Conservation (phyloP, 1,140 invertebrate genomes). For the Drosophila arawakana region DNA sequence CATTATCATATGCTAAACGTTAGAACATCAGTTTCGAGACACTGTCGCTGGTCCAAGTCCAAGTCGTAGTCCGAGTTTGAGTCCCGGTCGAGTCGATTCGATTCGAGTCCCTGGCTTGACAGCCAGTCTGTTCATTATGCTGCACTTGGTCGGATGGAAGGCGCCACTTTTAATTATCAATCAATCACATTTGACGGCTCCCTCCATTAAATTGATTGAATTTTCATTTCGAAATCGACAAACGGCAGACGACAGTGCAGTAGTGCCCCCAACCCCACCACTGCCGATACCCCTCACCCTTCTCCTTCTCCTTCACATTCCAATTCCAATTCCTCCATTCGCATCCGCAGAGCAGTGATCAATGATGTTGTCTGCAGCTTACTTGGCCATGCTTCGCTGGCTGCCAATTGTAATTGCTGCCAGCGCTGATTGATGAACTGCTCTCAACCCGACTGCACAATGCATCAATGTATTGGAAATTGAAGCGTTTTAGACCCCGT, state of each 20-base stretch:
- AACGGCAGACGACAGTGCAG: conserved; percentile 6
- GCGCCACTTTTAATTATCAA: conserved; percentile 82
- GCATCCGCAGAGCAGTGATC: conserved; percentile 38
- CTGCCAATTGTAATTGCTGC: conserved; percentile 19
- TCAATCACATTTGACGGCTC: conserved; percentile 78
- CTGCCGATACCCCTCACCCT: background rate
- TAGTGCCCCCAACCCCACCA: background rate
- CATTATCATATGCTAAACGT: conserved; percentile 70
- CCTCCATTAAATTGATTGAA: conserved; percentile 64
- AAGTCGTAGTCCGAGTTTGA: conserved; percentile 3
- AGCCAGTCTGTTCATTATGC: conserved; percentile 54
- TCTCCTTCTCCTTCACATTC: background rate
- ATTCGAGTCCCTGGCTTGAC: background rate
- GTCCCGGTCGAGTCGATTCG: background rate
- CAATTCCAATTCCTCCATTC: conserved; percentile 1
- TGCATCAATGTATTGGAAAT: background rate
- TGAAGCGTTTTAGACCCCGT: background rate
- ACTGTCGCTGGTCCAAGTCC: conserved; percentile 1
- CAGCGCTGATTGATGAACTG: conserved; percentile 45
- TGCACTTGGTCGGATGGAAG: conserved; percentile 57
- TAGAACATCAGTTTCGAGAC: background rate
- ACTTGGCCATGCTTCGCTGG: conserved; percentile 12
- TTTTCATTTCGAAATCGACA: conserved; percentile 24
- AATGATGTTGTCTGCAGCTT: conserved; percentile 40
- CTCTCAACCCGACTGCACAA: background rate